Evolutionary conservation across 2,888 invertebrate species (phyloP).

Genomic region (Agrotis ipsilon): DNA sequence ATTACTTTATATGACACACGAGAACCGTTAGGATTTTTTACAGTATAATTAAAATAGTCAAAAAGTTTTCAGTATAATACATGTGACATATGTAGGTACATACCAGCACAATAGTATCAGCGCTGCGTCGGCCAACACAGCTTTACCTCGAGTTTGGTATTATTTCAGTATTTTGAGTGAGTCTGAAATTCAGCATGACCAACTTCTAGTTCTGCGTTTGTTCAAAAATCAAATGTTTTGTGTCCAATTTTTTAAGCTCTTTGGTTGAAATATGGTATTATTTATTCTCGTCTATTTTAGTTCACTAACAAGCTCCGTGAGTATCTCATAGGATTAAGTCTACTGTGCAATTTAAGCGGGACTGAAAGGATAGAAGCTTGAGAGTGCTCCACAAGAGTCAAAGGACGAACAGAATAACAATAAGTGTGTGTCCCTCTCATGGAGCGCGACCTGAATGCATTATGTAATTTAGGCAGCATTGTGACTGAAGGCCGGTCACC

Average conservation of each 20-base stretch:
- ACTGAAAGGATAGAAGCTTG: slow-evolving; percentile 25
- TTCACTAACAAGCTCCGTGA: slow-evolving; percentile 16
- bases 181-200: slow-evolving; percentile 1
- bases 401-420: slow-evolving; percentile 62
- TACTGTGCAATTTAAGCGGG: slow-evolving; percentile 30
- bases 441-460: slow-evolving; percentile 49
- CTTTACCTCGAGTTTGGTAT: slow-evolving; percentile 37
- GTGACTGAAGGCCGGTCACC: slow-evolving; percentile 17
- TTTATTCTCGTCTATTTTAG: slow-evolving; percentile 16
- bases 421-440: slow-evolving; percentile 46
- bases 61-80: slow-evolving; percentile 14
- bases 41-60: slow-evolving; percentile 10
- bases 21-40: slow-evolving; percentile 7
- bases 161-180: slow-evolving; percentile 24
- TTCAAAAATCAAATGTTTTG: slow-evolving; percentile 4
- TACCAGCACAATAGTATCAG: too few relatives aligned
- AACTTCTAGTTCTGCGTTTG: slow-evolving; percentile 21
- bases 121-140: background rate
- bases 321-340: slow-evolving; percentile 24
- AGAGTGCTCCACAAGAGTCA: slow-evolving; percentile 44
- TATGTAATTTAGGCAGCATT: slow-evolving; percentile 47
- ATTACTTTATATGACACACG: background rate
- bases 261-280: background rate
- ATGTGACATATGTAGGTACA: too few relatives aligned
- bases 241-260: slow-evolving; percentile 9